phyloP scores from a whole-genome alignment of 2,888 invertebrate genomes.

The Yponomeuta sedellus region DNA sequence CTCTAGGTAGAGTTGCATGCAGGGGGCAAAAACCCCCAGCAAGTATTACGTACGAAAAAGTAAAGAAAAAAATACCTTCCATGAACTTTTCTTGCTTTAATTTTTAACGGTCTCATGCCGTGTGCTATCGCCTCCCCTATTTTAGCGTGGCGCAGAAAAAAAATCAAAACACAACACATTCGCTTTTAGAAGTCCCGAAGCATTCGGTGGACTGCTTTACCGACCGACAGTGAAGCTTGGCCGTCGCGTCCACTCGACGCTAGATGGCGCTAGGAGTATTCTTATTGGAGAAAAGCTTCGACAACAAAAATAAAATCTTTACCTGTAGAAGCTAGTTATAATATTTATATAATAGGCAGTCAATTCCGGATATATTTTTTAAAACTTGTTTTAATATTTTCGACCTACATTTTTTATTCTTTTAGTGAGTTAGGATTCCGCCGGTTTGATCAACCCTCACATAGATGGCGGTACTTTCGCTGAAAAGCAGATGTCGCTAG shows the following conservation, averaged over 20 bases:
- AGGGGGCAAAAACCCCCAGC: background rate
- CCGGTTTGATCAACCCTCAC: constrained; percentile 25
- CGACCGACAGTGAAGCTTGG: constrained; percentile 28
- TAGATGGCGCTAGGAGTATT: constrained; percentile 42
- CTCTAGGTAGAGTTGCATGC: no score
- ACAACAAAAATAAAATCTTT: no score
- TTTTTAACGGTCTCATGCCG: background rate
- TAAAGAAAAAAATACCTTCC: background rate
- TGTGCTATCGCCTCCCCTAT: background rate
- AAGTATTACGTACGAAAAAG: background rate
- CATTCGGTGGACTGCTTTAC: constrained; percentile 46
- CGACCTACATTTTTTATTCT: no score
- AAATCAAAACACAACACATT: background rate
- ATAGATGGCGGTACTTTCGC: constrained; percentile 39
- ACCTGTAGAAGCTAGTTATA: no score
- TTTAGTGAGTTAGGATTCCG: background rate
- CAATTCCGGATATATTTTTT: no score
- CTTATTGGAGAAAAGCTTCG: constrained; percentile 21
- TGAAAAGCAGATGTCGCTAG: background rate
- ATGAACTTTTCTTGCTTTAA: background rate
- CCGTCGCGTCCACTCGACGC: constrained; percentile 36
- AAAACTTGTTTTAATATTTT: no score
- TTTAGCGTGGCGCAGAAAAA: background rate
- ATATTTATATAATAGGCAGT: no score
- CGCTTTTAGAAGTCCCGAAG: constrained; percentile 32